Base-by-base conservation (phyloP, 2,797 vertebrate genomes). In the Nyctibius grandis region DNA sequence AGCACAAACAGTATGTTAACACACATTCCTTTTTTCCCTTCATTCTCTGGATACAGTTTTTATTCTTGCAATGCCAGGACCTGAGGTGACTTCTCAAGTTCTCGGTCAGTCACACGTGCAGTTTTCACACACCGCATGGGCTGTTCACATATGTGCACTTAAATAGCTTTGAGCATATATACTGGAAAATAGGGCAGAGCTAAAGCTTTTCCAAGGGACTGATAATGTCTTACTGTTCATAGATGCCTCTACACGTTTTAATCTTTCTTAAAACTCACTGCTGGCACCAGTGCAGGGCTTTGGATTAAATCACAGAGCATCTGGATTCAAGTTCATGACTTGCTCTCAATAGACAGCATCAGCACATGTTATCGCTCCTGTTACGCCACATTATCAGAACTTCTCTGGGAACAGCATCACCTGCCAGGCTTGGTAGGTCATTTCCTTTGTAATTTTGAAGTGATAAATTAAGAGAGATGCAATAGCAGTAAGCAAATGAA, bases 81-180 rank as follows among this genome's bases (percentile, higher is more conserved):
- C 85, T 33, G 90, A 90, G 83, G 64, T 61, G 77, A 47, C 91
- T 76, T 93, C 73, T 82, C 83, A 29, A 28, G 80, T 72, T 91
- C 65, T 54, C 78, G 45, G 65, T 42, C 59, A 63, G 48, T 65
- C 50, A 19, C 77, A 23, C 77, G 5, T 3, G 12, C 51, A 8
- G 29, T 50, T 92, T 53, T 36, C 78, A 51, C 70, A 29, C 0
- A 0, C 59, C 61, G 42, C 6, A 2, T 9, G 1, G 68, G 61
- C 15, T 38, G 17, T 54, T 93, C 94, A 28, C 56, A 2, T 34
- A 2, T 1, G 0, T 56, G 45, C 48, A 6, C 44, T 57, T 40
- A 78, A 91, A 86, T 88, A 85, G 67, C 51, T 78, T 36, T 14
- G 38, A 40, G 45, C 20, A 3, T 42, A 0, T 22, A 2, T 0